A percentile compares a stretch with the other conserved stretches of the same genome.
These are phyloP conservation scores for Ambastaia sidthimunki DNA, from an alignment of 2,797 vertebrate species.

Conservation along the genomic window DNA sequence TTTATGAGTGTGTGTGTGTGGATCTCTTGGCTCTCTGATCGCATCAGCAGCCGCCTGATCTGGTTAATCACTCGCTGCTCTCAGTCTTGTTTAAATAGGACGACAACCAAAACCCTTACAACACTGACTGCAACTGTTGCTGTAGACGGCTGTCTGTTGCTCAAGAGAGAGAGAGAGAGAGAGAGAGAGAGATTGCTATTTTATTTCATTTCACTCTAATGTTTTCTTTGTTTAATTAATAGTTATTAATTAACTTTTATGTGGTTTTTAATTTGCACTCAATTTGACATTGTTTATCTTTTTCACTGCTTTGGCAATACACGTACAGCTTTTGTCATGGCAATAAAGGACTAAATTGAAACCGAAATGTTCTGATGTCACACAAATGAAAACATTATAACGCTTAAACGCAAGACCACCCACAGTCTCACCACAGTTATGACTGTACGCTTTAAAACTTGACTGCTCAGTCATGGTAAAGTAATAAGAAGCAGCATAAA, in stretches of 20 bases:
- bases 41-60: conserved; percentile 67
- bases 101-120: conserved; percentile 63
- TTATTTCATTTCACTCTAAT: not conserved
- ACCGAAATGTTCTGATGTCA: conserved; percentile 9
- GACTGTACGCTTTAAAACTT: not conserved
- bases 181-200: not conserved
- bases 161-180: conserved; percentile 7
- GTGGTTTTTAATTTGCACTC: not conserved
- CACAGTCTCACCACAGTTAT: conserved; percentile 9
- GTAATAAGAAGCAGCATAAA: not conserved
- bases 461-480: not conserved
- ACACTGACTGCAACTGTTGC: conserved; percentile 32
- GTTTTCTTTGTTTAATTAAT: not conserved
- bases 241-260: not conserved
- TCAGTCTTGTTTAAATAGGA: conserved; percentile 69
- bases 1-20: conserved; percentile 5
- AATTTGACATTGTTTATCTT: not conserved
- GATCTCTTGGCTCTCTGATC: conserved; percentile 64
- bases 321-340: not conserved
- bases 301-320: not conserved
- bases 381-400: conserved; percentile 19
- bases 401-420: not conserved
- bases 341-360: not conserved
- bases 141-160: not conserved
- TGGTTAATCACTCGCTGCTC: conserved; percentile 69